These are phyloP conservation scores for Phallusia fumigata DNA, from an alignment of 23 tunicate genomes.

Conservation along the genomic window DNA sequence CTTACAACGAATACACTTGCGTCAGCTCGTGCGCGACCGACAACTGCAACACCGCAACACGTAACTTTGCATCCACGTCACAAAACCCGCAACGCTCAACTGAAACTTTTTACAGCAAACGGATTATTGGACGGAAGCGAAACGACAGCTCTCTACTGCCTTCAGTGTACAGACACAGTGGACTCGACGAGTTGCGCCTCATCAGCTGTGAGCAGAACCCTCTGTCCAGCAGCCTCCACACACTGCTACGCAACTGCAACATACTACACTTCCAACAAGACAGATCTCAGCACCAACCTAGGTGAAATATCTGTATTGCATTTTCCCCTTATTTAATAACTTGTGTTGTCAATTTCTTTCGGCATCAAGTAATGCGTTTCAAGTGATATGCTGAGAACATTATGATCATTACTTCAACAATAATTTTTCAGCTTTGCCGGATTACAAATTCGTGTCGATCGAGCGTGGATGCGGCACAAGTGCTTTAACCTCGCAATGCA, in stretches of 20 bases:
- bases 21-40: constrained; percentile 20
- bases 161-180: constrained; percentile 5
- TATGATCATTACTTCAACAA: too few species aligned
- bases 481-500: constrained; percentile 1
- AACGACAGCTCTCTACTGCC: constrained; percentile 22
- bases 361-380: too few species aligned
- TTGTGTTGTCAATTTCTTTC: too few species aligned
- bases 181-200: constrained; percentile 8
- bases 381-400: too few species aligned
- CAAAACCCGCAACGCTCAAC: neutral
- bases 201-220: neutral
- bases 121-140: constrained; percentile 37
- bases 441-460: neutral
- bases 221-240: constrained; percentile 12
- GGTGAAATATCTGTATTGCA: neutral
- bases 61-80: too few species aligned
- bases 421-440: neutral
- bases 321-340: too few species aligned
- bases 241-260: constrained; percentile 16
- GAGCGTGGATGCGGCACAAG: constrained; percentile 7
- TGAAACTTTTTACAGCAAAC: constrained; percentile 15
- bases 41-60: constrained; percentile 38
- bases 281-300: neutral
- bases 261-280: constrained; percentile 18
- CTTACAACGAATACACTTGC: constrained; percentile 38